phyloP scores from a whole-genome alignment of 2,888 invertebrate species.

The Xylota sylvarum region DNA sequence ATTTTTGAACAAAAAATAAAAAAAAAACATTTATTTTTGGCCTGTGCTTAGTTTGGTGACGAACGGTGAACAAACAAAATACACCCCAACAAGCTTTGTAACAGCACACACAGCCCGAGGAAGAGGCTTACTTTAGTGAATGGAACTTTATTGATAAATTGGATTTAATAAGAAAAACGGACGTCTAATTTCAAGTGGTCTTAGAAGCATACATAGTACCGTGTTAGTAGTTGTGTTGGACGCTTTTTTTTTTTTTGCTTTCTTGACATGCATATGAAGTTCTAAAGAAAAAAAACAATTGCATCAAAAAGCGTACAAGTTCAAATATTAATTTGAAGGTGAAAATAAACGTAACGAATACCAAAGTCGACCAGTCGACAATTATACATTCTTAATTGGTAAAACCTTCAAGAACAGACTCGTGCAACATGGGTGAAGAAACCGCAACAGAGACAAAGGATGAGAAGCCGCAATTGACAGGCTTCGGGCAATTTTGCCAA shows the following conservation, averaged over 20 bases:
- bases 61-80: conserved; percentile 46
- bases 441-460: conserved; percentile 79
- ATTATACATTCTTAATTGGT: conserved; percentile 24
- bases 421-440: conserved; percentile 83
- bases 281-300: conserved; percentile 28
- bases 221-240: conserved; percentile 65
- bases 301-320: conserved; percentile 34
- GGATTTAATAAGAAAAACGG: conserved; percentile 84
- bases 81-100: conserved; percentile 55
- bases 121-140: conserved; percentile 79
- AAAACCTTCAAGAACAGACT: conserved; percentile 21
- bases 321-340: conserved; percentile 42
- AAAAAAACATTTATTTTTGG: conserved; percentile 49
- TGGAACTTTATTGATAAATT: conserved; percentile 84
- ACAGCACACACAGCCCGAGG: conserved; percentile 63
- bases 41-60: conserved; percentile 40
- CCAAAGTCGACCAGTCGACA: conserved; percentile 5
- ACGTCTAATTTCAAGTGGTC: conserved; percentile 82
- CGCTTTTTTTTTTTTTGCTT: conserved; percentile 19
- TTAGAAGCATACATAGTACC: conserved; percentile 65
- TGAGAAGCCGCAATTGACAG: conserved; percentile 81
- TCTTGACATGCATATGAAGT: conserved; percentile 13
- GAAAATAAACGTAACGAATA: conserved; percentile 16
- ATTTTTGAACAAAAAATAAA: conserved; percentile 31
- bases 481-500: conserved; percentile 84